Conservation (phyloP, 2,888 invertebrate genomes). For the Thecophora atra region DNA sequence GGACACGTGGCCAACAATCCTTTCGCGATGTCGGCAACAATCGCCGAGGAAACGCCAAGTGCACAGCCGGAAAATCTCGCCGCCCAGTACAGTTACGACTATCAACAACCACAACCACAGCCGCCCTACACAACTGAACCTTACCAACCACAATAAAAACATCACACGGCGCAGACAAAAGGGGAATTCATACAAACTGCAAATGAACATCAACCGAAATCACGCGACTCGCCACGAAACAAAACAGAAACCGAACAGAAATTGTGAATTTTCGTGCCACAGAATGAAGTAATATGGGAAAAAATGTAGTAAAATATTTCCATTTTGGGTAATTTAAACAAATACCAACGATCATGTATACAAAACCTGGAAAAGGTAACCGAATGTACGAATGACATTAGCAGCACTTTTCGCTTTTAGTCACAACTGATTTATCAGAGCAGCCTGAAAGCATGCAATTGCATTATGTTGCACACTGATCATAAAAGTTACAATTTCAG, state of each 20-base stretch:
- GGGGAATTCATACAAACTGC: constrained; percentile 3
- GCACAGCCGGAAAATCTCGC: constrained; percentile 70
- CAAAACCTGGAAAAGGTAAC: constrained; percentile 11
- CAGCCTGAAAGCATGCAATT: too few species aligned
- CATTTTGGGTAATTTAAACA: background rate
- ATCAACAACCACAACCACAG: constrained; percentile 42
- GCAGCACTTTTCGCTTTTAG: too few species aligned
- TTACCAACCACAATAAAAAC: constrained; percentile 48
- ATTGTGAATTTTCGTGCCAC: background rate
- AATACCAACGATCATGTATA: background rate
- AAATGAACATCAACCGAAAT: background rate
- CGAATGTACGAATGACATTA: constrained; percentile 13
- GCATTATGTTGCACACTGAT: too few species aligned
- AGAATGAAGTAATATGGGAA: background rate
- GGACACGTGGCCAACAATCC: constrained; percentile 71
- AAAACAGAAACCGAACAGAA: constrained; percentile 5
- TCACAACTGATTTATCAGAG: too few species aligned
- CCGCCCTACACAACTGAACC: constrained; percentile 51
- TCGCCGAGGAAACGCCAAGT: constrained; percentile 71
- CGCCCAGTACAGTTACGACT: constrained; percentile 47
- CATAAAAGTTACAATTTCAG: too few species aligned
- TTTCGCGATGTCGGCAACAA: constrained; percentile 64
- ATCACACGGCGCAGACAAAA: background rate
- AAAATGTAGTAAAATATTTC: background rate
- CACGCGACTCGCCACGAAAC: constrained; percentile 1